Base-by-base conservation (phyloP, 92 coral and sea anemone species). In the Actinernus sp. region DNA sequence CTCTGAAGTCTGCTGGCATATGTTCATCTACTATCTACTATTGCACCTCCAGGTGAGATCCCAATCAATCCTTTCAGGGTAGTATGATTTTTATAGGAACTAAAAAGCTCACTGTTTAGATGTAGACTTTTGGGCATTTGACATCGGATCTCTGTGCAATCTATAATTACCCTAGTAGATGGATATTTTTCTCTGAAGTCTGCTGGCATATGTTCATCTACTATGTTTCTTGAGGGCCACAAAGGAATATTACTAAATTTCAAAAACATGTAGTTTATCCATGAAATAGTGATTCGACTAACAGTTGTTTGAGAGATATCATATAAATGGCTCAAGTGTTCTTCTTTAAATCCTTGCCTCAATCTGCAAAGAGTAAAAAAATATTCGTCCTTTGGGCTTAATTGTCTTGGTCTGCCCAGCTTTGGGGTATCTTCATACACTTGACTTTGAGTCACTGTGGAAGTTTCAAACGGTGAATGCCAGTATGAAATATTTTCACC, bases 401-500 rank as follows among this genome's bases (percentile, higher is more conserved):
- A 26, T 0, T 24, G 37, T 49, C 55, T 49, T 49, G 55, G 55
- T 18, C 55, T 67, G 17, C 83, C 83, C 25, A 44, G 71, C 39
- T 74, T 66, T 44, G 74, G 63, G 33, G 73, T 40, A 58, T 56
- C 70, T 13, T 71, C 61, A 65, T 61, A 55, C 66, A 31, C 18
- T 22, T 49, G 37, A 47, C 26, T 26, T 26, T 49, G 20, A 38
- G 25, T 69, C 4, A 19, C 51, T 0, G 61, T 14, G 1, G 51
- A 45, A 21, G 47, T 61, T 24, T 38, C 44, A 7, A 73, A 37
- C 34, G 62, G 27, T 37, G 86, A 82, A 76, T 76, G 79, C 82
- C 82, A 78, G 73, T 78, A 78, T 10, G 2, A 34, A 36, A 71
- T 78, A 70, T 85, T 85, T 65, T 84, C 76, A 0, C 91, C 91